Evolutionary conservation across 2,113 vertebrate genomes (phyloP).

Genomic region (Megaleporinus macrocephalus): DNA sequence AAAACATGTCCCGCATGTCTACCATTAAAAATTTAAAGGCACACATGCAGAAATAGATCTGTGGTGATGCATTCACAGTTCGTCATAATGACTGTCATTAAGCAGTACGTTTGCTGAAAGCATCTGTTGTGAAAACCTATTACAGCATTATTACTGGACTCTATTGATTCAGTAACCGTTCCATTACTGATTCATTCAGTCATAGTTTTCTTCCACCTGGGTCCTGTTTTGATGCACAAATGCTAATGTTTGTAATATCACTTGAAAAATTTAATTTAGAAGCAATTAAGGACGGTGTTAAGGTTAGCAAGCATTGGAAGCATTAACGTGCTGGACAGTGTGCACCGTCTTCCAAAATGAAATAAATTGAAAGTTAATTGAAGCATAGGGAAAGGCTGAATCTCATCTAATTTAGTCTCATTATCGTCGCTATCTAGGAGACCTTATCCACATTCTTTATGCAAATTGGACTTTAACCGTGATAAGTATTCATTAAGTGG

Average conservation of each 20-base stretch:
- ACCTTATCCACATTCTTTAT: slow-evolving; percentile 43
- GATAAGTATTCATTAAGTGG: slow-evolving; percentile 46
- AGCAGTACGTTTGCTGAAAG: slow-evolving; percentile 16
- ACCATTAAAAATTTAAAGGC: not conserved
- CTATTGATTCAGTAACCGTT: slow-evolving; percentile 9
- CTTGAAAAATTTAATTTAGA: slow-evolving; percentile 37
- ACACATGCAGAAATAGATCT: not conserved
- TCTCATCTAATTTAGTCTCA: slow-evolving; percentile 48
- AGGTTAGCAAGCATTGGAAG: slow-evolving; percentile 3
- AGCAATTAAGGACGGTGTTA: slow-evolving; percentile 45
- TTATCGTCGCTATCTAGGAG: slow-evolving; percentile 44
- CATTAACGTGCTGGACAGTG: slow-evolving; percentile 39
- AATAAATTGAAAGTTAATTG: slow-evolving; percentile 59
- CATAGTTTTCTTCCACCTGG: slow-evolving; percentile 4
- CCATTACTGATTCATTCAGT: slow-evolving; percentile 19
- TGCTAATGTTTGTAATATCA: slow-evolving; percentile 34
- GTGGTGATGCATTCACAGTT: slow-evolving; percentile 9
- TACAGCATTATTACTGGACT: slow-evolving; percentile 28
- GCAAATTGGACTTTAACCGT: slow-evolving; percentile 42
- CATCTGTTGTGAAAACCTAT: slow-evolving; percentile 42
- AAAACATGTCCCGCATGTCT: not conserved
- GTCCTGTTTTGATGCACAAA: not conserved
- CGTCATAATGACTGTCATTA: slow-evolving; percentile 28
- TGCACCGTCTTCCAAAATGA: slow-evolving; percentile 38
- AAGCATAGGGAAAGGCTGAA: slow-evolving; percentile 49